A percentile compares a stretch with the other conserved stretches of the same genome.
Conservation (phyloP, 2,797 vertebrate genomes). For the Bradypodion pumilum region DNA sequence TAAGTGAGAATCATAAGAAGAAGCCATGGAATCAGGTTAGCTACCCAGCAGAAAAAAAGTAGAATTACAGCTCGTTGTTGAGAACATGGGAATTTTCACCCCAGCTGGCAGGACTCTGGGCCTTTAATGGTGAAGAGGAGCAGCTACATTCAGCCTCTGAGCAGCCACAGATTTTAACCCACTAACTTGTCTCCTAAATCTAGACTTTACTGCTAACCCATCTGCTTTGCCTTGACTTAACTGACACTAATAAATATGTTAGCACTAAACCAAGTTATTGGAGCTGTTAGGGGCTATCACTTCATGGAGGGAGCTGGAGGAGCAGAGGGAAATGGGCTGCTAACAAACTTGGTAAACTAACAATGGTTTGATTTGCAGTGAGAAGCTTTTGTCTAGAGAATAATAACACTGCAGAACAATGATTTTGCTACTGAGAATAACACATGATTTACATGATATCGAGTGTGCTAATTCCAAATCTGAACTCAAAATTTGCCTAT, state of each 20-base stretch:
- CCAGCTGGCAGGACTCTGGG: accelerated
- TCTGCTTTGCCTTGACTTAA: conserved; percentile 11
- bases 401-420: not conserved
- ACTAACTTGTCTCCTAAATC: conserved; percentile 1
- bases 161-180: conserved; percentile 11
- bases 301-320: no score
- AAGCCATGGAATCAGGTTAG: not conserved
- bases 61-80: no score
- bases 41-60: not conserved
- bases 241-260: not conserved
- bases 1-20: not conserved
- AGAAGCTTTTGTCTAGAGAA: not conserved
- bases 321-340: not conserved
- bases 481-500: no score
- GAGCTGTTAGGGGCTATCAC: not conserved
- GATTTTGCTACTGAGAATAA: no score
- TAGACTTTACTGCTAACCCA: conserved; percentile 7
- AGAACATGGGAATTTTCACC: no score
- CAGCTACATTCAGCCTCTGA: not conserved
- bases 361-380: not conserved
- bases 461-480: no score
- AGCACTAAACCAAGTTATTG: not conserved
- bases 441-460: no score
- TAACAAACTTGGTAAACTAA: not conserved
- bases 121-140: not conserved